A percentile compares a stretch with the other conserved stretches of the same genome.
Conservation (phyloP, 2,888 invertebrate species). For the Gortyna flavago region DNA sequence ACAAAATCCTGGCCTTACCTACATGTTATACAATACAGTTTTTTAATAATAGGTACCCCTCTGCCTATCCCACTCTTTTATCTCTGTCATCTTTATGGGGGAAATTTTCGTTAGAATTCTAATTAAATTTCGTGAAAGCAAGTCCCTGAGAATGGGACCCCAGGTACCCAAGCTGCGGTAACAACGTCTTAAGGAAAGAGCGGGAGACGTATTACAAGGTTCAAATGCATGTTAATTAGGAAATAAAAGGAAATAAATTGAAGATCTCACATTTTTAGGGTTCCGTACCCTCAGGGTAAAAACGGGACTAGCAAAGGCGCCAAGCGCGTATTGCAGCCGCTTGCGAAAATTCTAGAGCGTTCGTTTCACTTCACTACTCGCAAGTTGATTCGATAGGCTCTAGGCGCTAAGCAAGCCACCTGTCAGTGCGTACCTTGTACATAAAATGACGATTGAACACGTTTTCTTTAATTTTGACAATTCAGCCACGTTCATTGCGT, state of each 20-base stretch:
- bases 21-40: conserved; percentile 23
- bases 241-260: conserved; percentile 29
- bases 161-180: conserved; percentile 30
- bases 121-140: conserved; percentile 85
- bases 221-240: conserved; percentile 39
- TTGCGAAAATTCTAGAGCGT: too few species aligned
- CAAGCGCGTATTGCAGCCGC: too few species aligned
- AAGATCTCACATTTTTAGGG: neutral
- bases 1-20: neutral
- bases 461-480: neutral
- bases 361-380: too few species aligned
- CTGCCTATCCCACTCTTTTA: conserved; percentile 73
- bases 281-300: too few species aligned
- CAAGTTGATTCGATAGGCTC: too few species aligned
- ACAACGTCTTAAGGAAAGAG: conserved; percentile 45
- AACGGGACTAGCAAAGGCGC: too few species aligned
- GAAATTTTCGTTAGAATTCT: conserved; percentile 82
- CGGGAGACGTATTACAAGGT: conserved; percentile 26
- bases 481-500: neutral
- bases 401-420: too few species aligned
- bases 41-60: conserved; percentile 38
- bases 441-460: neutral
- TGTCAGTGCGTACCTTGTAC: neutral
- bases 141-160: conserved; percentile 74
- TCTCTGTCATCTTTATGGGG: conserved; percentile 82